Evolutionary conservation across 2,888 invertebrate genomes (phyloP), one percentile per base, ranked within the genome.

Genomic region (Scaptodrosophila latifasciaeformis): DNA sequence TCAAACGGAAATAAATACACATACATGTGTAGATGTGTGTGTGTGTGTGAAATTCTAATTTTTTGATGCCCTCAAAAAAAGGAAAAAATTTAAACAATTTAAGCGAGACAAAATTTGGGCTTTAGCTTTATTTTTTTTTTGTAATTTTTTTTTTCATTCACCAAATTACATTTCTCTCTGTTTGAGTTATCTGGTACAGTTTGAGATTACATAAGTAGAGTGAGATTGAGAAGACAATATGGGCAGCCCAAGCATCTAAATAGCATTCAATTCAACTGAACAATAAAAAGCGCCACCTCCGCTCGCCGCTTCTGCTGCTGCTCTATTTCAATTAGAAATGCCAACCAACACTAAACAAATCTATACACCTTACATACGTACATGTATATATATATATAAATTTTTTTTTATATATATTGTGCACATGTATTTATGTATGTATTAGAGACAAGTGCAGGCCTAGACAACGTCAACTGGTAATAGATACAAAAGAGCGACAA

Each of bases 401-500:
- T n/a, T n/a, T n/a, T n/a, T n/a, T n/a, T n/a, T n/a, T n/a, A n/a
- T n/a, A n/a, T n/a, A 7, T 54, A 63, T 65, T 68, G 60, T 60
- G 54, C 65, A 37, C 48, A 67, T 61, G 45, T 51, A 49, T 46
- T 21, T 53, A 42, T 39, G 56, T 42, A 46, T 21, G 43, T 49
- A 18, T 42, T 39, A 58, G 47, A 49, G 39, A 51, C 58, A 61
- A 61, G 58, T 65, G 56, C 63, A 65, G 43, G 29, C 44, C 40
- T 37, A 45, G 43, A 45, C 39, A 24, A 44, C 48, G 24, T 46
- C 53, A 54, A 58, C 54, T 47, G 31, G 67, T 62, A 70, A 67
- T 76, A 67, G 62, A 70, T 56, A 67, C 62, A 39, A 59, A 50
- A 62, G 49, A 24, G 24, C 24, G 24, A 51, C 37, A 54, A 37